Percentiles rank a stretch among this genome's conserved stretches.
Evolutionary conservation across 2,113 vertebrate genomes (phyloP).

Genomic region (Silurus asotus): DNA sequence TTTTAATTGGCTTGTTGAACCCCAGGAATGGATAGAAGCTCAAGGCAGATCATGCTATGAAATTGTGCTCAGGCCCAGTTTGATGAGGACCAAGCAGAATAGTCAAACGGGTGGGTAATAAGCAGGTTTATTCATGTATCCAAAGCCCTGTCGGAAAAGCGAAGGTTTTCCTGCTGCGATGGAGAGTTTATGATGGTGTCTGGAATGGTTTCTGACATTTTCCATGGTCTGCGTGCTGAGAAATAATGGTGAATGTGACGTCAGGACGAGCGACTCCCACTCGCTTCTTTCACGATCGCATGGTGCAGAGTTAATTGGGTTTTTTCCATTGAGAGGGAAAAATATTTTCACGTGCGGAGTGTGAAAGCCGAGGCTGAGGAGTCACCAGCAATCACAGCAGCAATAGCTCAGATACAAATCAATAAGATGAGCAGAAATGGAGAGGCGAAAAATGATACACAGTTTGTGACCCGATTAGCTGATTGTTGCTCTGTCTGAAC

Average conservation of each 20-base stretch:
- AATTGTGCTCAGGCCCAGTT: conserved; percentile 41
- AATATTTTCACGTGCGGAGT: conserved; percentile 13
- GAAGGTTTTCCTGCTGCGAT: conserved; percentile 21
- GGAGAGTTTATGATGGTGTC: neutral
- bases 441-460: neutral
- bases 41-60: conserved; percentile 62
- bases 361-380: conserved; percentile 2
- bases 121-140: neutral
- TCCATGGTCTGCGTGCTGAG: conserved; percentile 16
- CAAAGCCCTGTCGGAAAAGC: neutral
- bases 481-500: neutral
- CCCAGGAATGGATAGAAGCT: conserved; percentile 61
- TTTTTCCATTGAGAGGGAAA: conserved; percentile 3
- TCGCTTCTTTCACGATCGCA: conserved; percentile 14
- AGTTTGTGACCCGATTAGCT: neutral
- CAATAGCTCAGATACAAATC: conserved; percentile 7
- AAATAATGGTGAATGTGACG: neutral
- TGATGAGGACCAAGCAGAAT: conserved; percentile 17
- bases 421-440: neutral
- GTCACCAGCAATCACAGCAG: neutral
- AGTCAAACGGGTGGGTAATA: conserved; percentile 3
- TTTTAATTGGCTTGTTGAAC: conserved; percentile 72
- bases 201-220: conserved; percentile 15
- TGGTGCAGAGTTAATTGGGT: conserved; percentile 18
- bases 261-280: neutral